A percentile compares a stretch with the other conserved stretches of the same genome.
phyloP scores from a whole-genome alignment of 2,888 invertebrate species.

The Limnephilus marmoratus region DNA sequence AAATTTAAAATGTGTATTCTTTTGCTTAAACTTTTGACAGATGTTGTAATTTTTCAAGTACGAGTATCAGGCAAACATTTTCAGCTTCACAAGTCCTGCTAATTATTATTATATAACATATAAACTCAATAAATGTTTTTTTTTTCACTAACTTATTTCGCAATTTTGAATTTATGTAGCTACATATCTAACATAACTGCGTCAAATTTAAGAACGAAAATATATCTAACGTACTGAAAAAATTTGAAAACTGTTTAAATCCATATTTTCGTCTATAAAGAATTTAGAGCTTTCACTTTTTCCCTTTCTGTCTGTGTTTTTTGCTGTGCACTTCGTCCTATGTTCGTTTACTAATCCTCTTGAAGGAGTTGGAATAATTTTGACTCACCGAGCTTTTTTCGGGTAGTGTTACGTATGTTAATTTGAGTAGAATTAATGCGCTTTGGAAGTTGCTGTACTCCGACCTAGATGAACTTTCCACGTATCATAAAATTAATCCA shows the following conservation, averaged over 20 bases:
- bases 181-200: background rate
- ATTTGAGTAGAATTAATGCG: constrained; percentile 58
- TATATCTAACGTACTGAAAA: background rate
- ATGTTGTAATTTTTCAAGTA: no score
- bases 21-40: no score
- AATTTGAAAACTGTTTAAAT: background rate
- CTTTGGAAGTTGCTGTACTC: constrained; percentile 9
- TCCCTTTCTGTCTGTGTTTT: background rate
- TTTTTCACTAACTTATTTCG: no score
- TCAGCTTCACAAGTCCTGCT: no score
- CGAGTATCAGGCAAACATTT: no score
- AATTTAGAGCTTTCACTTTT: background rate
- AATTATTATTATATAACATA: no score
- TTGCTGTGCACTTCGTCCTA: background rate
- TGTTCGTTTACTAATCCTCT: constrained; percentile 33
- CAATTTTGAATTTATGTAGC: background rate
- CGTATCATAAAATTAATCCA: background rate
- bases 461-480: background rate
- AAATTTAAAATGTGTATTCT: no score
- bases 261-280: background rate
- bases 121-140: no score
- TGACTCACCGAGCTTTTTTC: constrained; percentile 34
- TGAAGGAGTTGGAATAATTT: constrained; percentile 59
- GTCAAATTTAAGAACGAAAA: background rate
- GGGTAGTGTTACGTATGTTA: constrained; percentile 62